Percentiles rank a stretch among this genome's conserved stretches.
phyloP scores from a whole-genome alignment of 2,113 vertebrate species.

The Sisor rabdophorus region DNA sequence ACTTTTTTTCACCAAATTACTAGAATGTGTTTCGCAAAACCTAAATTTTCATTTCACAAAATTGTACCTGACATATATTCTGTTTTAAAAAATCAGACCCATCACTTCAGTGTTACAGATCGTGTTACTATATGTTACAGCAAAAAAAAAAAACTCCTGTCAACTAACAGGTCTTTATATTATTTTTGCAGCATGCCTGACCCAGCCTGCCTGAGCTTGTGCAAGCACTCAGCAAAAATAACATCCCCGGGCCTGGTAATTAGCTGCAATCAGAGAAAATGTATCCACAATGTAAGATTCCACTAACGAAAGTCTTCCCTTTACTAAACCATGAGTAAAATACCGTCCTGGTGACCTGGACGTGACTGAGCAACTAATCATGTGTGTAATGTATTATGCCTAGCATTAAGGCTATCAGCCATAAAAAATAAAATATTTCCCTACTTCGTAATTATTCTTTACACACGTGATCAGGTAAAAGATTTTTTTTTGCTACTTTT shows the following conservation, averaged over 20 bases:
- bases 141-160: conserved; percentile 2
- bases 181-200: neutral
- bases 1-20: too few species aligned
- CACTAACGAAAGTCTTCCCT: neutral
- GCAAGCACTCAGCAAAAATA: conserved; percentile 27
- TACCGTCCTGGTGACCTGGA: neutral
- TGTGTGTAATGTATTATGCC: conserved; percentile 7
- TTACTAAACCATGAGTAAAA: neutral
- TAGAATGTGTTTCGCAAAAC: too few species aligned
- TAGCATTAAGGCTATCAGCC: neutral
- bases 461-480: neutral
- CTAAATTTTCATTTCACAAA: too few species aligned
- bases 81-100: neutral
- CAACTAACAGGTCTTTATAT: conserved; percentile 26
- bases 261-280: conserved; percentile 15
- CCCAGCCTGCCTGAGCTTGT: conserved; percentile 32
- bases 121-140: conserved; percentile 31
- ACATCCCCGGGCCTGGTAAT: conserved; percentile 18
- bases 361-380: neutral
- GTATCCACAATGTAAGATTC: neutral
- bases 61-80: neutral
- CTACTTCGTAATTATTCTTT: neutral
- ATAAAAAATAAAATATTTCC: neutral
- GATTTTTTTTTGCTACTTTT: neutral
- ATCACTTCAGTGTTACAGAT: neutral